A percentile compares a stretch with the other conserved stretches of the same genome.
phyloP scores from a whole-genome alignment of 2,888 invertebrate genomes.

The Drosophila ezoana region DNA sequence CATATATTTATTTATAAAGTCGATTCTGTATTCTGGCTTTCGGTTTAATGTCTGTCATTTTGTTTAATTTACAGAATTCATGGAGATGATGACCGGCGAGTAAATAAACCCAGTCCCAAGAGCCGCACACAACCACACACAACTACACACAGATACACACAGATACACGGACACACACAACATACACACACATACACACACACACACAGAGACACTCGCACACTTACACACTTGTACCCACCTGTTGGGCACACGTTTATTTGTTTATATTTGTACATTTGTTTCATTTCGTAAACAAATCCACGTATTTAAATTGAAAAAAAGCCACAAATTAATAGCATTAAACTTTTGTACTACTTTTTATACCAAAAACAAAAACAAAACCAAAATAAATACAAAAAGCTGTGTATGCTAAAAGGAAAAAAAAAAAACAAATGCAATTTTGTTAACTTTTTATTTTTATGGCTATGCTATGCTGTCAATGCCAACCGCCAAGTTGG shows the following conservation, averaged over 20 bases:
- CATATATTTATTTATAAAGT: constrained; percentile 55
- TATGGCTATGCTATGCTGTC: constrained; percentile 64
- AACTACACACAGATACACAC: constrained; percentile 11
- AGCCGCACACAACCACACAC: constrained; percentile 25
- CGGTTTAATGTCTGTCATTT: constrained; percentile 59
- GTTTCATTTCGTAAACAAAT: constrained; percentile 73
- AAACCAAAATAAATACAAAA: constrained; percentile 33
- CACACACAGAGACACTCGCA: constrained; percentile 8
- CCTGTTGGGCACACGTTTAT: constrained; percentile 65
- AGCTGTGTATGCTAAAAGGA: constrained; percentile 67
- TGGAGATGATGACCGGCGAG: constrained; percentile 98
- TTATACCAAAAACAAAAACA: constrained; percentile 60
- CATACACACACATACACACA: constrained; percentile 4
- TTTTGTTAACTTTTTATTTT: constrained; percentile 30
- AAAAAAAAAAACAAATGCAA: constrained; percentile 39
- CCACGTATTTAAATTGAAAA: constrained; percentile 66
- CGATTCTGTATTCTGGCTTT: constrained; percentile 32
- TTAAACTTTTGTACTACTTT: constrained; percentile 75
- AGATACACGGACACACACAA: constrained; percentile 25
- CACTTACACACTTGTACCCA: constrained; percentile 33
- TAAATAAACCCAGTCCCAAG: constrained; percentile 85
- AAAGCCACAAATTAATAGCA: constrained; percentile 57
- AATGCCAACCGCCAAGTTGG: constrained; percentile 60
- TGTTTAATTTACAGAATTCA: constrained; percentile 92
- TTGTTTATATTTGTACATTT: constrained; percentile 74